Evolutionary conservation across 2,113 vertebrate species (phyloP).

Genomic region (Xerus inauris): DNA sequence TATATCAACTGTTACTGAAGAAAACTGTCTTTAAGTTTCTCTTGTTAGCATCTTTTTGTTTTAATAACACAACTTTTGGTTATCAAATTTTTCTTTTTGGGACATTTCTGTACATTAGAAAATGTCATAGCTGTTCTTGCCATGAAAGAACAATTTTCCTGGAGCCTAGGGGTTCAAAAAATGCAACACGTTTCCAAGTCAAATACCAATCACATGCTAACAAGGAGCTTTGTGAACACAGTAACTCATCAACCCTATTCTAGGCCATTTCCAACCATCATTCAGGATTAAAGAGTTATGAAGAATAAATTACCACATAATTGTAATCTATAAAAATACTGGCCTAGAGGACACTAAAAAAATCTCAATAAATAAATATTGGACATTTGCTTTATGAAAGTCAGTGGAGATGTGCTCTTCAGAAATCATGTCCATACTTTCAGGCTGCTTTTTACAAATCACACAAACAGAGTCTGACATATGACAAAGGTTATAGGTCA

Average conservation of each 20-base stretch:
- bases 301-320: conserved; percentile 82
- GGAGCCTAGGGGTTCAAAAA: conserved; percentile 76
- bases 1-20: neutral
- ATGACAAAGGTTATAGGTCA: conserved; percentile 63
- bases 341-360: conserved; percentile 87
- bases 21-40: conserved; percentile 41
- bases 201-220: conserved; percentile 82
- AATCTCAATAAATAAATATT: conserved; percentile 85
- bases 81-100: conserved; percentile 47
- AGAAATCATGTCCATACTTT: conserved; percentile 75
- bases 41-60: conserved; percentile 53
- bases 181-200: conserved; percentile 70
- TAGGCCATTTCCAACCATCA: conserved; percentile 78
- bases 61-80: conserved; percentile 46
- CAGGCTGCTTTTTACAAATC: conserved; percentile 80
- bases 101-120: conserved; percentile 60
- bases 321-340: conserved; percentile 89
- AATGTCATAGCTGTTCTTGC: conserved; percentile 66
- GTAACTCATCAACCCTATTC: conserved; percentile 74
- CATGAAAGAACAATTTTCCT: conserved; percentile 77
- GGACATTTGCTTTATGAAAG: conserved; percentile 86
- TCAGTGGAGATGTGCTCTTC: conserved; percentile 81
- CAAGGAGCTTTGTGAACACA: conserved; percentile 21
- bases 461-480: conserved; percentile 79
- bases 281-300: conserved; percentile 79